Evolutionary conservation across 2,888 invertebrate species (phyloP), one percentile per base, ranked within the genome.

Genomic region (Macrophya alboannulata): DNA sequence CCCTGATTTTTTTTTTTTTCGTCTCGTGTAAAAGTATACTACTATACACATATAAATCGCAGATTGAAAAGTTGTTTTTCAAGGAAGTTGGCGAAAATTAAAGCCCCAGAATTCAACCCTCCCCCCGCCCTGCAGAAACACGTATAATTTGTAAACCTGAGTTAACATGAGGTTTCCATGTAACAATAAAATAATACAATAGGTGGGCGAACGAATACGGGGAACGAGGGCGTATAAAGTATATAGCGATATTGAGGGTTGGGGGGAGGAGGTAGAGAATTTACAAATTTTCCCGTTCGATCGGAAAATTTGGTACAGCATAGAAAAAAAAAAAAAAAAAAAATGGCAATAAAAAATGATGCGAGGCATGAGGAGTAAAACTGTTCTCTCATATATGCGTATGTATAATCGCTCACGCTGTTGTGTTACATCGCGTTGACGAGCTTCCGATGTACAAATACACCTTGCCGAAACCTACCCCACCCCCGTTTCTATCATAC

Each of bases 351-450:
- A 81, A 81, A 81, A 81, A 62, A 81, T 81, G 21, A 81, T 62
- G 25, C 10, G 76, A 9, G 15, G 72, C 15, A 31, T 21, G 72
- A 62, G 81, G 40, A 62, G n/a, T n/a, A n/a, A 81, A 81, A 43
- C 43, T 37, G 62, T 62, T 81, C 62, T 81, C 37, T 55, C 55
- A 31, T 31, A 31, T 31, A n/a, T 31, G 3, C 31, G 31, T 31
- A 31, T n/a, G 55, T 8, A 62, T 81, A 81, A 81, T 81, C 81
- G 81, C 81, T 62, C 81, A 62, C 43, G 9, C 51, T 81, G 81
- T 81, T 59, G 25, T 51, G 59, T 62, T 81, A 81, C 43, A 81
- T 43, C 81, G 21, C 62, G 81, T 81, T 81, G 81, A 81, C 81
- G 81, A 81, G 81, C 81, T 81, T 81, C 81, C 81, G 81, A 62